Conservation (phyloP, 2,888 invertebrate genomes). For the Galeruca laticollis region DNA sequence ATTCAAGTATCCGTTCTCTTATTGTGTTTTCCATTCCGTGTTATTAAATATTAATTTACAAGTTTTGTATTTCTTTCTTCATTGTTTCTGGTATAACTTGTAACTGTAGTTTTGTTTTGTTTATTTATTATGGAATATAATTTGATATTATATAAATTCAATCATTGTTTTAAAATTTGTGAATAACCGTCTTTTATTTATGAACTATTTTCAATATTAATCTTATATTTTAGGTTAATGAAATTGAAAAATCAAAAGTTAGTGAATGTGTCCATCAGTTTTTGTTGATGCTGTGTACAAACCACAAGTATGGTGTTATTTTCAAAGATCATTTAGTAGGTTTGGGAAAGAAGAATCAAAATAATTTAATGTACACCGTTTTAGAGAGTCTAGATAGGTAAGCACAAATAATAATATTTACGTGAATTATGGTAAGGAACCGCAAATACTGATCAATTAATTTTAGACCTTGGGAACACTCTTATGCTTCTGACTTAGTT, state of each 20-base stretch:
- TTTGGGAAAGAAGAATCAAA: constrained; percentile 70
- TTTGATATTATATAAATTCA: too few relatives aligned
- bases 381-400: constrained; percentile 73
- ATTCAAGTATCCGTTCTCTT: too few relatives aligned
- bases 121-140: too few relatives aligned
- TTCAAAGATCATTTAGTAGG: constrained; percentile 79
- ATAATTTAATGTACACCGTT: constrained; percentile 74
- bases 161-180: too few relatives aligned
- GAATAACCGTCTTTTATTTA: background rate
- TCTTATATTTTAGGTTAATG: constrained; percentile 55
- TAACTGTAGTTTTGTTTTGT: too few relatives aligned
- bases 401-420: background rate
- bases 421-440: background rate
- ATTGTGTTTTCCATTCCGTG: too few relatives aligned
- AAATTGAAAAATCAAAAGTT: constrained; percentile 69
- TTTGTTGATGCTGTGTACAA: constrained; percentile 80
- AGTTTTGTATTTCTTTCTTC: too few relatives aligned
- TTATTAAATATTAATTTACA: too few relatives aligned
- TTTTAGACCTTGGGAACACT: constrained; percentile 75
- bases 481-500: constrained; percentile 74
- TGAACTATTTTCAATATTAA: too few relatives aligned
- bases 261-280: constrained; percentile 75
- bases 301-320: constrained; percentile 81
- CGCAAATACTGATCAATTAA: background rate
- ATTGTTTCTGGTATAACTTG: too few relatives aligned